Evolutionary conservation across 2,113 vertebrate genomes (phyloP).

Genomic region (Xiphorhynchus elegans): DNA sequence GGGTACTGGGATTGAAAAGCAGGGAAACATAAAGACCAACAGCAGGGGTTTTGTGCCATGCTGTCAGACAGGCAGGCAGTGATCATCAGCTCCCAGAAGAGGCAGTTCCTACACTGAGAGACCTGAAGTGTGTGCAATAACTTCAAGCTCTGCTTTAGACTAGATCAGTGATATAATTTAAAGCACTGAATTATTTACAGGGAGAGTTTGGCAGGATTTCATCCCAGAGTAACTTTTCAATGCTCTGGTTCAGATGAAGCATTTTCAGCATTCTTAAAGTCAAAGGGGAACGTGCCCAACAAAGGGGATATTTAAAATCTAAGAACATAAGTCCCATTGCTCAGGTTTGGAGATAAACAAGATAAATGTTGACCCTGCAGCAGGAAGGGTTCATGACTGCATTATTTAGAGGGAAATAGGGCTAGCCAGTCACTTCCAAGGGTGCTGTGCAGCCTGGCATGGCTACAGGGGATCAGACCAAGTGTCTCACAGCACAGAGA

Average conservation of each 20-base stretch:
- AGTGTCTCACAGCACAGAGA: not conserved
- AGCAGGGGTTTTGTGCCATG: not conserved
- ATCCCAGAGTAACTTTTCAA: not conserved
- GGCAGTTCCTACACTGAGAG: not conserved
- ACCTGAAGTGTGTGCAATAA: not conserved
- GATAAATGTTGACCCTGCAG: constrained; percentile 5
- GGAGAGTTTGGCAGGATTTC: not conserved
- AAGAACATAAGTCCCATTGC: not conserved
- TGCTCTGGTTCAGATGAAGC: not conserved
- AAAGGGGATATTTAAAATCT: not conserved
- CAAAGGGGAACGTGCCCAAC: not conserved
- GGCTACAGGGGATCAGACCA: not conserved
- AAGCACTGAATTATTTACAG: not conserved
- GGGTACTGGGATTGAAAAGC: not conserved
- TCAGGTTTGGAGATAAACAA: not conserved
- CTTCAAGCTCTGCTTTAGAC: not conserved
- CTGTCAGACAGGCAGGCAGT: not conserved
- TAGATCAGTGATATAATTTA: not conserved
- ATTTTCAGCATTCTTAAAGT: not conserved
- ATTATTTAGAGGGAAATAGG: not conserved
- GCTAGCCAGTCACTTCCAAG: not conserved
- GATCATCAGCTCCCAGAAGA: not conserved
- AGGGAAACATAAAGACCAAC: not conserved
- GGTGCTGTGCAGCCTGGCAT: not conserved
- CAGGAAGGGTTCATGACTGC: not conserved